Percentiles rank a stretch among this genome's conserved stretches.
Conservation (phyloP, 2,888 invertebrate species). For the Gasteruption jaculator region DNA sequence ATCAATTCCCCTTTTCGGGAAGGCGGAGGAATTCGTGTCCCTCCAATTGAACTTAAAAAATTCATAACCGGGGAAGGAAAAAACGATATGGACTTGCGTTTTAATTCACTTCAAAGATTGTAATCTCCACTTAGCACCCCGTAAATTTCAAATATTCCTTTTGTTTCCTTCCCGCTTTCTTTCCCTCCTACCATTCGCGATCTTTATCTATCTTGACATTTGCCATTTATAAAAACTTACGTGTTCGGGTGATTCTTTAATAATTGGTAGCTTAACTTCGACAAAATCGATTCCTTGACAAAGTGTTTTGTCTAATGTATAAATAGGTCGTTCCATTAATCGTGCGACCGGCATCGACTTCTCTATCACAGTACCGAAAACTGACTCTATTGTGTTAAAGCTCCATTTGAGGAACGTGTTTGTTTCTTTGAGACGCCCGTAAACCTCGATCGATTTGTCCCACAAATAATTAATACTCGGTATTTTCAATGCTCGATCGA, state of each 20-base stretch:
- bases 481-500: slow-evolving; percentile 56
- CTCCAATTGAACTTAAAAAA: too few species aligned
- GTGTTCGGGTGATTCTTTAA: slow-evolving; percentile 59
- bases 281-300: slow-evolving; percentile 64
- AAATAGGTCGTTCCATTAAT: slow-evolving; percentile 54
- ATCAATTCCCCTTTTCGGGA: too few species aligned
- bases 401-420: slow-evolving; percentile 68
- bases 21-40: too few species aligned
- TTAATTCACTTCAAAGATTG: too few species aligned
- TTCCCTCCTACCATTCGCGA: not conserved
- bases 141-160: too few species aligned
- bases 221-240: slow-evolving; percentile 25
- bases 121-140: too few species aligned
- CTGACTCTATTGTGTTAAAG: slow-evolving; percentile 60
- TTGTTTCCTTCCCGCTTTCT: too few species aligned
- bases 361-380: slow-evolving; percentile 32
- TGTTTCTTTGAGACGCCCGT: slow-evolving; percentile 58
- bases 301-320: slow-evolving; percentile 62
- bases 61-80: too few species aligned
- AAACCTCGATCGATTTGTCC: slow-evolving; percentile 57
- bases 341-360: slow-evolving; percentile 40
- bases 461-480: slow-evolving; percentile 58
- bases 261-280: slow-evolving; percentile 62
- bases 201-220: not conserved
- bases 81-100: too few species aligned